Evolutionary conservation across 2,888 invertebrate genomes (phyloP).

Genomic region (Tinea semifulvella): DNA sequence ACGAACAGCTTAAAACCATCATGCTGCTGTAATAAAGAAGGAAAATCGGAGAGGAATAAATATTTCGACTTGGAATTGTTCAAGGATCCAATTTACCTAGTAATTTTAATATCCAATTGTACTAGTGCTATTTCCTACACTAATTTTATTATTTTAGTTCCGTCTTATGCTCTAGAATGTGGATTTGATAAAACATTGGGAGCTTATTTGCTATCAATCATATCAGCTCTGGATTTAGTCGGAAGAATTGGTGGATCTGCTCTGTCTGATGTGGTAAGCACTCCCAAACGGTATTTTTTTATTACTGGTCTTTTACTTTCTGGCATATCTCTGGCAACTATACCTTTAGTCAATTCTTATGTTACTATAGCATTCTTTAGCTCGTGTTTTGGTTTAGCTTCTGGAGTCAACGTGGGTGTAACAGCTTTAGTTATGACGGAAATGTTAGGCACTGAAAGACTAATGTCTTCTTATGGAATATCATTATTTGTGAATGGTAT

Average conservation of each 20-base stretch:
- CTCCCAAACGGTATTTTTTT: constrained; percentile 86
- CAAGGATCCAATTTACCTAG: constrained; percentile 81
- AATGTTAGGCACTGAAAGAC: constrained; percentile 83
- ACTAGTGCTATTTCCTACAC: constrained; percentile 89
- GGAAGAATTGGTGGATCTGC: constrained; percentile 89
- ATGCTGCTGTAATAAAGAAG: constrained; percentile 38
- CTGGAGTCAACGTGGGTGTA: constrained; percentile 86
- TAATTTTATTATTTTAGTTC: constrained; percentile 84
- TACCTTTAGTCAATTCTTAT: constrained; percentile 76
- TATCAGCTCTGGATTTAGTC: constrained; percentile 81
- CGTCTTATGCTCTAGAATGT: constrained; percentile 76
- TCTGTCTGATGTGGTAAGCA: constrained; percentile 76
- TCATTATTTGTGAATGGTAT: constrained; percentile 87
- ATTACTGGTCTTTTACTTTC: constrained; percentile 81
- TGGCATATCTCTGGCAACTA: constrained; percentile 75
- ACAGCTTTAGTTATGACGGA: constrained; percentile 90
- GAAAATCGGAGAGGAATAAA: constrained; percentile 62
- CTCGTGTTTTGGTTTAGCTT: constrained; percentile 81
- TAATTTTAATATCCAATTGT: constrained; percentile 84
- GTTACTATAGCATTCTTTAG: constrained; percentile 73
- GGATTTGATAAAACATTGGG: constrained; percentile 76
- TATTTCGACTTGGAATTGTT: constrained; percentile 79
- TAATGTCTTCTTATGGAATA: constrained; percentile 87
- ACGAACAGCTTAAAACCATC: constrained; percentile 65
- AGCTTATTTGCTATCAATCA: constrained; percentile 79